These are phyloP conservation scores for Anoura caudifer DNA, from an alignment of 2,113 vertebrate species.

Conservation along the genomic window DNA sequence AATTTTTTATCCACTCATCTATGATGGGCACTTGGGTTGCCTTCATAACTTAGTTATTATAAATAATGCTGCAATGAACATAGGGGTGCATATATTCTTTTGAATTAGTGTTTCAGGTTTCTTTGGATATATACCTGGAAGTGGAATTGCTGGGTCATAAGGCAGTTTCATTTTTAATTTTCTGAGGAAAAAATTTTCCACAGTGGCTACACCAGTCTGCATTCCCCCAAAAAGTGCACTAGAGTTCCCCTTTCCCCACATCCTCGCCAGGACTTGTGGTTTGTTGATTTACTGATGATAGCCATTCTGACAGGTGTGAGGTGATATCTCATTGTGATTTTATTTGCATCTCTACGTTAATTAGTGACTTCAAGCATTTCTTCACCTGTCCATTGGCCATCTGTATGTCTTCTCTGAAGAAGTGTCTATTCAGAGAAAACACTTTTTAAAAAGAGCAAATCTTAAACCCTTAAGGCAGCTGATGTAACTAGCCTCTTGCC, in stretches of 20 bases:
- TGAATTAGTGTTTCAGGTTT: background rate
- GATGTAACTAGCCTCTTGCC: background rate
- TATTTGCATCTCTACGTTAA: background rate
- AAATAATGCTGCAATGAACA: background rate
- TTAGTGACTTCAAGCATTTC: background rate
- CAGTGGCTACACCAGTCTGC: background rate
- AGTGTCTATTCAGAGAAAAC: background rate
- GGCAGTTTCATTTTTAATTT: background rate
- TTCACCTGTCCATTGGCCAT: background rate
- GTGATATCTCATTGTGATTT: background rate
- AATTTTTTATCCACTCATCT: background rate
- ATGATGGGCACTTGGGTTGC: background rate
- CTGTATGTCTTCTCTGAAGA: background rate
- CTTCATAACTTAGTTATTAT: background rate
- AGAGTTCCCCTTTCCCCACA: background rate
- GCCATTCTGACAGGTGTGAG: background rate
- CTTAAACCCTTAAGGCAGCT: background rate
- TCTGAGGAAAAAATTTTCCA: background rate
- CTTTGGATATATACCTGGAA: background rate
- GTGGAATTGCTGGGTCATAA: background rate
- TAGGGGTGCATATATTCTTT: background rate
- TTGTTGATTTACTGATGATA: background rate
- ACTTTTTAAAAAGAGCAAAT: background rate
- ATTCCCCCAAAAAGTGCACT: background rate
- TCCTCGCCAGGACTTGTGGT: background rate